These are phyloP conservation scores for Cryptotermes secundus DNA, from an alignment of 1,140 invertebrate species.

Conservation along the genomic window DNA sequence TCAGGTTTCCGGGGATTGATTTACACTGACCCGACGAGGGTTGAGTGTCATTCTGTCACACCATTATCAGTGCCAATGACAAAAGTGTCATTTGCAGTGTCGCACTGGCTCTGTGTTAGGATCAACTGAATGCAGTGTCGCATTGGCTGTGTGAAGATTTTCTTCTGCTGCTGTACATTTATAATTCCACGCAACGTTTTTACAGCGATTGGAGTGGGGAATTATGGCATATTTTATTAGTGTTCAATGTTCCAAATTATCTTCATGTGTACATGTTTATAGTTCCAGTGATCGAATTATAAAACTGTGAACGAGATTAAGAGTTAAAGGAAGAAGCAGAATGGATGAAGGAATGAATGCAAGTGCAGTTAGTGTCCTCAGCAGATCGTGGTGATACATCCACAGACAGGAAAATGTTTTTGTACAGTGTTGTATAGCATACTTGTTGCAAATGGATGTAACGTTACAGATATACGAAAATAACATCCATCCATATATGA, in stretches of 20 bases:
- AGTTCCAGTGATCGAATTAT: background rate
- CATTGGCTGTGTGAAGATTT: background rate
- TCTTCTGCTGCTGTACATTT: background rate
- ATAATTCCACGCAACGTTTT: background rate
- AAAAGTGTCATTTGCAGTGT: background rate
- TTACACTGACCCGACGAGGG: background rate
- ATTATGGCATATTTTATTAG: background rate
- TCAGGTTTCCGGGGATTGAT: background rate
- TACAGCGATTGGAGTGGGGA: background rate
- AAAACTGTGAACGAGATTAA: background rate
- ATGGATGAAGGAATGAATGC: background rate
- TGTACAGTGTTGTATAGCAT: slow-evolving; percentile 6
- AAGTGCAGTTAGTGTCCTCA: background rate
- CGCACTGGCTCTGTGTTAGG: background rate
- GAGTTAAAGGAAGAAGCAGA: background rate
- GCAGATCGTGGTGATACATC: background rate
- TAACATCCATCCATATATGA: background rate
- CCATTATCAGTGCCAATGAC: background rate
- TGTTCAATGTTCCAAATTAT: background rate
- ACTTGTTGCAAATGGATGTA: background rate
- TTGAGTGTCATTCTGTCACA: background rate
- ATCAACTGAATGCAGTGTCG: background rate
- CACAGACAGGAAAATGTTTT: background rate
- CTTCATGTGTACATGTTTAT: slow-evolving; percentile 8
- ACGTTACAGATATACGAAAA: background rate